Evolutionary conservation across 2,797 vertebrate species (phyloP).

Genomic region (Lophotriccus pileatus): DNA sequence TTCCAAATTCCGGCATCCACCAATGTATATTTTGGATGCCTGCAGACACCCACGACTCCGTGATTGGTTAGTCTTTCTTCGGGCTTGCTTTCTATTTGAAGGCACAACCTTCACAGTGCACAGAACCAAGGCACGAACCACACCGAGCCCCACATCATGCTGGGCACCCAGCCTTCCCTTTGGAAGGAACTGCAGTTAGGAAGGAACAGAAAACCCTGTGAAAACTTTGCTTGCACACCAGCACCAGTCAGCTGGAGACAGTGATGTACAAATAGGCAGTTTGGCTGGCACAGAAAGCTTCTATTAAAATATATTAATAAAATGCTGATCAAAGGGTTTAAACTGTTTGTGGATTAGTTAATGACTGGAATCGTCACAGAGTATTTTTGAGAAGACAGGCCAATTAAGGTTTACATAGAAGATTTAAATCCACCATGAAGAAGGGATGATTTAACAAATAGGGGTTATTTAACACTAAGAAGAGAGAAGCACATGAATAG

Average conservation of each 20-base stretch:
- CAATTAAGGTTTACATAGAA: slow-evolving; percentile 34
- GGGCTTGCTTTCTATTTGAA: neutral
- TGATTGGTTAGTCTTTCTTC: neutral
- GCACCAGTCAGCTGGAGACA: neutral
- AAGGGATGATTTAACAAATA: slow-evolving; percentile 9
- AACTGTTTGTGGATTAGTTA: slow-evolving; percentile 31
- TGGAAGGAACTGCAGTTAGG: neutral
- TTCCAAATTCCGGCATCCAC: neutral
- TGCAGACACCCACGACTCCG: neutral
- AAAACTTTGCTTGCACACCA: neutral
- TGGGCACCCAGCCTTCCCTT: neutral
- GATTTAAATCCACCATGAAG: neutral
- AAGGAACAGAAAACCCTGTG: neutral
- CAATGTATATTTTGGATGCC: neutral
- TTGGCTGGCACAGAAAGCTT: neutral
- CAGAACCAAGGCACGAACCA: neutral
- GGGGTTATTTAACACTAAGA: slow-evolving; percentile 3
- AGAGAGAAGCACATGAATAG: neutral
- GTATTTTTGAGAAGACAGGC: slow-evolving; percentile 17
- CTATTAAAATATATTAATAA: neutral
- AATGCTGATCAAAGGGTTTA: slow-evolving; percentile 11
- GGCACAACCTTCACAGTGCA: fast-evolving
- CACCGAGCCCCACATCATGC: neutral
- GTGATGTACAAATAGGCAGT: neutral
- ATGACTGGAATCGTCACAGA: neutral